phyloP scores from a whole-genome alignment of 2,797 vertebrate species.

The Synanceia verrucosa region DNA sequence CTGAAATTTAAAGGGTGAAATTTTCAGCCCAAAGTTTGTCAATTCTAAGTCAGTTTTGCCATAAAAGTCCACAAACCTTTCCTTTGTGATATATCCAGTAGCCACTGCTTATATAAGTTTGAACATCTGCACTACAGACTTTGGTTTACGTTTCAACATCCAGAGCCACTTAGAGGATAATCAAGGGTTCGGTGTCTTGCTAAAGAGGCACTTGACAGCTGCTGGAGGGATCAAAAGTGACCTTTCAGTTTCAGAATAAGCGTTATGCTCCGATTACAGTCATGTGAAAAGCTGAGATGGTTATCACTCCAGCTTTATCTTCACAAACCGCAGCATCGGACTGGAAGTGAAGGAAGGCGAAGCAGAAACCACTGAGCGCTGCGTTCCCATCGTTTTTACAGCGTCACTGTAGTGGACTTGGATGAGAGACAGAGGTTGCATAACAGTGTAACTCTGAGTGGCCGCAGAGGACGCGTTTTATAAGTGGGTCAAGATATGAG shows the following conservation, averaged over 20 bases:
- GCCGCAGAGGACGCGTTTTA: constrained; percentile 23
- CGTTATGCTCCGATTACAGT: not conserved
- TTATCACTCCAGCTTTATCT: constrained; percentile 14
- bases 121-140: constrained; percentile 8
- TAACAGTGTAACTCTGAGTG: constrained; percentile 45
- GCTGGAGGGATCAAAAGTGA: not conserved
- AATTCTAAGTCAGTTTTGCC: not conserved
- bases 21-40: not conserved
- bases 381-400: constrained; percentile 40
- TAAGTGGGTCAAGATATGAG: constrained; percentile 48
- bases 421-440: constrained; percentile 37
- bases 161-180: not conserved
- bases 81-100: not conserved
- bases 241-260: not conserved
- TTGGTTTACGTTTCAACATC: constrained; percentile 3
- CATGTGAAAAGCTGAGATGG: constrained; percentile 29
- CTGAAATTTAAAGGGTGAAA: not conserved
- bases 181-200: not conserved
- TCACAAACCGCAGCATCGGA: not conserved
- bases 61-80: not conserved
- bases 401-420: constrained; percentile 12
- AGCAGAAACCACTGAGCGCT: not conserved
- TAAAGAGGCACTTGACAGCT: not conserved
- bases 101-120: not conserved
- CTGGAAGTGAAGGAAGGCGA: not conserved